Evolutionary conservation across 2,888 invertebrate species (phyloP).

Genomic region (Dione vanillae): DNA sequence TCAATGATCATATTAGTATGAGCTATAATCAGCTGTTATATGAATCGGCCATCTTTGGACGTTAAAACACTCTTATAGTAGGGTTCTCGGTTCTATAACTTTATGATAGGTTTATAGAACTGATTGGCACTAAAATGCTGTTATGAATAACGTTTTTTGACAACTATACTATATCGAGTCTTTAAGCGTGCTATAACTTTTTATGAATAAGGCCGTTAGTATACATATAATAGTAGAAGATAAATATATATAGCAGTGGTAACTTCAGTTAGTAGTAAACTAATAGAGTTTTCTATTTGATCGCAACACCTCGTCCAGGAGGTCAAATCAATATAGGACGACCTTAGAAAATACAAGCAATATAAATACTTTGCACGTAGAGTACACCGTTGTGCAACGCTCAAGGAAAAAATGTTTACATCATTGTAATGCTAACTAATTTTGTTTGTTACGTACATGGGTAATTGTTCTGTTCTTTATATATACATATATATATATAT

Average conservation of each 20-base stretch:
- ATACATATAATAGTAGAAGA: not conserved
- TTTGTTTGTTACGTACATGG: not conserved
- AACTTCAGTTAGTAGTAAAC: not conserved
- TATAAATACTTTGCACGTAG: constrained; percentile 44
- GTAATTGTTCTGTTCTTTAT: not conserved
- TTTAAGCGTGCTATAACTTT: too few relatives aligned
- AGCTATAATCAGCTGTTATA: too few relatives aligned
- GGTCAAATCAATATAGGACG: constrained; percentile 57
- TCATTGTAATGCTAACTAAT: constrained; percentile 2
- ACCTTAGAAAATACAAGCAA: constrained; percentile 52
- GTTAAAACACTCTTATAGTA: too few relatives aligned
- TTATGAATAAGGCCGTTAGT: too few relatives aligned
- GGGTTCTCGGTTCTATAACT: too few relatives aligned
- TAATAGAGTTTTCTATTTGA: constrained; percentile 11
- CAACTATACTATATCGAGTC: too few relatives aligned
- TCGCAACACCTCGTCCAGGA: constrained; percentile 42
- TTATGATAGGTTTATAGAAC: too few relatives aligned
- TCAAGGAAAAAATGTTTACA: constrained; percentile 34
- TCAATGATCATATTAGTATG: too few relatives aligned
- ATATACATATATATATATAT: too few relatives aligned
- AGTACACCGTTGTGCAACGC: constrained; percentile 25
- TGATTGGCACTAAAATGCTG: too few relatives aligned
- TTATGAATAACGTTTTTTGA: too few relatives aligned
- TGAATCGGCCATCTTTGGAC: too few relatives aligned
- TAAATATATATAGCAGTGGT: not conserved